phyloP scores from a whole-genome alignment of 2,888 invertebrate genomes.

The Agriotes lineatus region DNA sequence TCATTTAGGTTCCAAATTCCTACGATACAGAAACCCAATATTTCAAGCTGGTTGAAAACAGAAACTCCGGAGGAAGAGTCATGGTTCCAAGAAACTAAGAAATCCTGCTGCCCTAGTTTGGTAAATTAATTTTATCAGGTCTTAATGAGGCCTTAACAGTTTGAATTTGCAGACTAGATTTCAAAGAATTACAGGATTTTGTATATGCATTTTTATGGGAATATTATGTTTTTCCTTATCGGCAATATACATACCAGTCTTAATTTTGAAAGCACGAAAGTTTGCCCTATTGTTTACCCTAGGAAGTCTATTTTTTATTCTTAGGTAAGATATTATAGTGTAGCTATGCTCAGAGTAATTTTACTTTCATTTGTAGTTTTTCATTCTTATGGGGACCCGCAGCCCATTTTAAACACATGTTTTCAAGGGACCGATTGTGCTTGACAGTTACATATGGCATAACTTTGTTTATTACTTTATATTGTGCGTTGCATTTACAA shows the following conservation, averaged over 20 bases:
- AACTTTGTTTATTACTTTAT: slow-evolving; percentile 90
- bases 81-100: slow-evolving; percentile 82
- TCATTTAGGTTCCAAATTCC: slow-evolving; percentile 69
- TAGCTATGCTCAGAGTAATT: no score
- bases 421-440: slow-evolving; percentile 83
- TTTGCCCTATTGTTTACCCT: slow-evolving; percentile 94
- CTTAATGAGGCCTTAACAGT: no score
- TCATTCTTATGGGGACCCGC: slow-evolving; percentile 97
- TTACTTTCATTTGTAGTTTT: slow-evolving; percentile 84
- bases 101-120: slow-evolving; percentile 82
- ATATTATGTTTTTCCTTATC: slow-evolving; percentile 92
- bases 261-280: slow-evolving; percentile 93
- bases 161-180: slow-evolving; percentile 77
- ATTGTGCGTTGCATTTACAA: slow-evolving; percentile 89
- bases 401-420: slow-evolving; percentile 89
- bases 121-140: slow-evolving; percentile 70
- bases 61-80: slow-evolving; percentile 67
- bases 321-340: no score
- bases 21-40: slow-evolving; percentile 65
- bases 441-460: slow-evolving; percentile 86
- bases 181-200: slow-evolving; percentile 92
- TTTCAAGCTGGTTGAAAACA: slow-evolving; percentile 62
- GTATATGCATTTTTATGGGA: slow-evolving; percentile 88
- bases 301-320: slow-evolving; percentile 92
- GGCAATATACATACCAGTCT: slow-evolving; percentile 91